Conservation (phyloP, 2,888 invertebrate genomes). For the Sepioteuthis lessoniana region DNA sequence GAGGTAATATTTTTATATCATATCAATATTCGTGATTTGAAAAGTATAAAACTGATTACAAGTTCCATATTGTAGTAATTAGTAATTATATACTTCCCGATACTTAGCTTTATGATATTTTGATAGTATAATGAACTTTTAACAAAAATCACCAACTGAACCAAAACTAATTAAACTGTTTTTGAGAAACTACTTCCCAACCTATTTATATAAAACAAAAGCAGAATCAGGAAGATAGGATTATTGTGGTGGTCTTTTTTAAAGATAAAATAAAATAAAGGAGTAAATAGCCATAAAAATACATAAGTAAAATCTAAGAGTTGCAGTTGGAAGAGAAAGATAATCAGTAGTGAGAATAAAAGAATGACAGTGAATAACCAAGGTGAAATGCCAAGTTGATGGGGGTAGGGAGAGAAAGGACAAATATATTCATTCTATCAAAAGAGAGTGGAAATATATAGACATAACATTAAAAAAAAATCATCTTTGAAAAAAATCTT, state of each 20-base stretch:
- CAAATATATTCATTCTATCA: background rate
- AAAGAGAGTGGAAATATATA: background rate
- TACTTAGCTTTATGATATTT: background rate
- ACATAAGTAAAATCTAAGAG: background rate
- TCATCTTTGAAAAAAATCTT: background rate
- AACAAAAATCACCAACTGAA: too few species aligned
- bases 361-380: background rate
- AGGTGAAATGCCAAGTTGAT: background rate
- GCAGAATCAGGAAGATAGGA: background rate
- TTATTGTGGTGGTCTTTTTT: background rate
- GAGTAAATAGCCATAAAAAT: background rate
- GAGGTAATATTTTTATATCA: too few species aligned
- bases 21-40: too few species aligned
- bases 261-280: too few species aligned
- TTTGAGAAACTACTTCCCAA: background rate
- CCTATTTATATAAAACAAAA: background rate
- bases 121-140: background rate
- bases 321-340: background rate
- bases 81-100: background rate
- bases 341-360: background rate
- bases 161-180: background rate
- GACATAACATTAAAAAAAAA: background rate
- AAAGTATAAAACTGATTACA: too few species aligned
- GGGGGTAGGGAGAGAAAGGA: background rate
- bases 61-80: too few species aligned